A percentile compares a stretch with the other conserved stretches of the same genome.
Evolutionary conservation across 2,113 vertebrate genomes (phyloP).

Genomic region (Aptenodytes forsteri): DNA sequence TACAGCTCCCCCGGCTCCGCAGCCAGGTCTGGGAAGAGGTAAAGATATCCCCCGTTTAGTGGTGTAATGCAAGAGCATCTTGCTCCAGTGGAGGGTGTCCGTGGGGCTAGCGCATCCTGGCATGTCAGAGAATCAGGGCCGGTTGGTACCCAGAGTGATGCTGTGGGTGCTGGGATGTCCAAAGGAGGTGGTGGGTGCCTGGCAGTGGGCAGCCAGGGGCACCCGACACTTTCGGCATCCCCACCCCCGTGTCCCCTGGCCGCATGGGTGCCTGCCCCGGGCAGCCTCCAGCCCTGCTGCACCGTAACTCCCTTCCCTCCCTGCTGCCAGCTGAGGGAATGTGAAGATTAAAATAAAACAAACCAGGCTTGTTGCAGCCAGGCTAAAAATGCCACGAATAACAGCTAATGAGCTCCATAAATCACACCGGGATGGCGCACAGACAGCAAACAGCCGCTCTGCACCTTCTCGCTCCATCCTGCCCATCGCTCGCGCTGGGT

Average conservation of each 20-base stretch:
- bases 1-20: background rate
- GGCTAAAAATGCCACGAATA: background rate
- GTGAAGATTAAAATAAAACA: conserved; percentile 51
- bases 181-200: background rate
- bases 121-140: fast-evolving
- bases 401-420: conserved; percentile 41
- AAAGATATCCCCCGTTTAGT: background rate
- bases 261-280: fast-evolving
- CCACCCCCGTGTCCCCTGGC: fast-evolving
- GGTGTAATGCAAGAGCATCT: background rate
- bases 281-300: background rate
- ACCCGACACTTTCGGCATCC: background rate
- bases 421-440: background rate
- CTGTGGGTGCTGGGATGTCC: background rate
- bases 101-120: fast-evolving
- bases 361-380: background rate
- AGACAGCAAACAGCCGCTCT: background rate
- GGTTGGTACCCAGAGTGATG: background rate
- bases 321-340: background rate
- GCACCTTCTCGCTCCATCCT: background rate
- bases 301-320: conserved; percentile 17
- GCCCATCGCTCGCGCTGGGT: fast-evolving
- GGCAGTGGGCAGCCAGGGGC: background rate
- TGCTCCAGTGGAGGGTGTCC: background rate
- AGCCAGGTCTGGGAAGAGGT: background rate